Evolutionary conservation across 2,888 invertebrate genomes (phyloP).

Genomic region (Anthophora plumipes): DNA sequence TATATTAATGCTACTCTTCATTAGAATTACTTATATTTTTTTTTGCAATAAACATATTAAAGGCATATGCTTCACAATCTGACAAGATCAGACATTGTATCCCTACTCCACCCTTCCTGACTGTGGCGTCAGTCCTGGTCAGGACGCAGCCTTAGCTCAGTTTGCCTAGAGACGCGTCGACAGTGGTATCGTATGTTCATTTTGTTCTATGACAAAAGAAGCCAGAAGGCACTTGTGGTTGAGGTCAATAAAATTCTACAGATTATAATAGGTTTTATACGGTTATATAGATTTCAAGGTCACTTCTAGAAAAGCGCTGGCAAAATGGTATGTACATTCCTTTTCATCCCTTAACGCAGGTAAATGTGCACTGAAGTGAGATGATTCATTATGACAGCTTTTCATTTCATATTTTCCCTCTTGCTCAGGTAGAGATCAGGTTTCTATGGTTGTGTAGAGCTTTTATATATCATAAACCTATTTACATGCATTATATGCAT

Average conservation of each 20-base stretch:
- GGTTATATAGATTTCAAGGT: conserved; percentile 55
- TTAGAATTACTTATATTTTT: neutral
- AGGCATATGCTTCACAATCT: conserved; percentile 51
- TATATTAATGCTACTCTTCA: neutral
- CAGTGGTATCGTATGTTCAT: conserved; percentile 76
- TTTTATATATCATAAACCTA: conserved; percentile 28
- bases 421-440: conserved; percentile 68
- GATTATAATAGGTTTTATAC: conserved; percentile 65
- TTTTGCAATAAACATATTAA: conserved; percentile 35
- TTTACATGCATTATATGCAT: neutral
- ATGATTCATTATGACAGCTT: conserved; percentile 84
- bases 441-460: conserved; percentile 56
- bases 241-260: conserved; percentile 51
- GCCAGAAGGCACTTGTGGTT: conserved; percentile 52
- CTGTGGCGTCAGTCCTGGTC: conserved; percentile 81
- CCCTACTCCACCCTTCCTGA: conserved; percentile 73
- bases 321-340: conserved; percentile 82
- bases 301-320: conserved; percentile 51
- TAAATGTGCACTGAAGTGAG: conserved; percentile 78
- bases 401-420: conserved; percentile 80
- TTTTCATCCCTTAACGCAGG: conserved; percentile 75
- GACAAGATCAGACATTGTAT: conserved; percentile 75
- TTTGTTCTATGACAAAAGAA: conserved; percentile 63
- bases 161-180: conserved; percentile 78
- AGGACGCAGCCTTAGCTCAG: conserved; percentile 83